Evolutionary conservation across 1,140 invertebrate species (phyloP).

Genomic region (Coelopa frigida): DNA sequence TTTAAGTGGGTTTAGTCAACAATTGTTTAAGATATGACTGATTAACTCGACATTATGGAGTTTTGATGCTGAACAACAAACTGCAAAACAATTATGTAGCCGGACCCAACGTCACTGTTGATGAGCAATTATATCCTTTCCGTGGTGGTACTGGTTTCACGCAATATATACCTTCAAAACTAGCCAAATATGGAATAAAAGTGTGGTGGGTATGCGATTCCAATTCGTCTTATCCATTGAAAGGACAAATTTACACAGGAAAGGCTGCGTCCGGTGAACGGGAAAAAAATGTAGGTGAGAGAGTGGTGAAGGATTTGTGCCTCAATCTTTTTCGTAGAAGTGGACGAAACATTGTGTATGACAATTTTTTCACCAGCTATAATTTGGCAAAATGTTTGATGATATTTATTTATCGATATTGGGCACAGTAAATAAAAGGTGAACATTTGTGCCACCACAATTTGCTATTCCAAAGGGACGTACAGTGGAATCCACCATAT

Average conservation of each 20-base stretch:
- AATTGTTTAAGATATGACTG: too few relatives aligned
- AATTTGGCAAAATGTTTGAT: constrained; percentile 22
- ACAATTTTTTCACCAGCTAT: constrained; percentile 30
- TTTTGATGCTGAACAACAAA: constrained; percentile 7
- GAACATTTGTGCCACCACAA: neutral
- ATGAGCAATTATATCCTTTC: constrained; percentile 43
- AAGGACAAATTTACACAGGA: constrained; percentile 3
- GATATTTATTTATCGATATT: constrained; percentile 21
- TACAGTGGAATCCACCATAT: neutral
- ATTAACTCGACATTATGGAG: too few relatives aligned
- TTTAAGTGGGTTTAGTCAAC: too few relatives aligned
- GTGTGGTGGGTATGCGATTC: constrained; percentile 11
- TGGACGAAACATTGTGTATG: constrained; percentile 25
- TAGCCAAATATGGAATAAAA: constrained; percentile 15
- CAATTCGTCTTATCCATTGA: constrained; percentile 13
- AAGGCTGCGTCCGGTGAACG: constrained; percentile 2
- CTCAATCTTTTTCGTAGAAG: constrained; percentile 15
- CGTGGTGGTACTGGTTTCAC: constrained; percentile 37
- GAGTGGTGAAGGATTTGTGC: constrained; percentile 7
- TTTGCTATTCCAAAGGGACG: neutral
- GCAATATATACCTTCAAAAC: constrained; percentile 41
- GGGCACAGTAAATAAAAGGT: constrained; percentile 39
- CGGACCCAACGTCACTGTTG: constrained; percentile 32
- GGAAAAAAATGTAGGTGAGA: constrained; percentile 6
- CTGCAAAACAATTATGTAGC: constrained; percentile 25